A percentile compares a stretch with the other conserved stretches of the same genome.
phyloP scores from a whole-genome alignment of 1,140 invertebrate genomes.

The Plodia interpunctella region DNA sequence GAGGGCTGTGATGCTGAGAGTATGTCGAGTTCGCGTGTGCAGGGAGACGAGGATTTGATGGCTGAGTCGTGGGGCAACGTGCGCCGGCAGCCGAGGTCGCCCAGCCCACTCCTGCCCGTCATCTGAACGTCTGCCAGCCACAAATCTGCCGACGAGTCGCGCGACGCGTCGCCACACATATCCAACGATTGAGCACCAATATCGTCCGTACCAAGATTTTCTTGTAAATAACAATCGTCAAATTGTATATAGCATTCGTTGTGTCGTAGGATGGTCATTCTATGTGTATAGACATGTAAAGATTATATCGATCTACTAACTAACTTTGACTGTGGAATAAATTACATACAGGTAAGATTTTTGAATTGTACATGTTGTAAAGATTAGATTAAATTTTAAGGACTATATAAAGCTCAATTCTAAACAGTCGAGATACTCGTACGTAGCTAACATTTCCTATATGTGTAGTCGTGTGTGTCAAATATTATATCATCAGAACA shows the following conservation, averaged over 20 bases:
- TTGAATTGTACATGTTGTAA: conserved; percentile 18
- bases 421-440: conserved; percentile 41
- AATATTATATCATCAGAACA: conserved; percentile 12
- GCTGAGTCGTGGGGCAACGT: conserved; percentile 58
- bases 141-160: neutral
- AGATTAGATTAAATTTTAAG: conserved; percentile 13
- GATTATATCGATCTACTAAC: conserved; percentile 2
- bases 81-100: conserved; percentile 55
- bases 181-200: conserved; percentile 27
- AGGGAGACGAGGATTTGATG: conserved; percentile 76
- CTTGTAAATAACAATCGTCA: conserved; percentile 14
- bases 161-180: conserved; percentile 28
- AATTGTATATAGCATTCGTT: conserved; percentile 16
- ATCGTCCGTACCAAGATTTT: conserved; percentile 28
- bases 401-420: conserved; percentile 48
- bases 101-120: conserved; percentile 61
- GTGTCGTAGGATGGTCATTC: conserved; percentile 11
- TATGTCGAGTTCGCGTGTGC: conserved; percentile 75
- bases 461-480: neutral
- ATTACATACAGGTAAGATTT: neutral
- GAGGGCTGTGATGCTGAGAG: conserved; percentile 72
- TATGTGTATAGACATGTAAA: conserved; percentile 12
- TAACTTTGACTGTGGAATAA: conserved; percentile 7
- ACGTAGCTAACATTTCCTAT: conserved; percentile 20
- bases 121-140: conserved; percentile 33